A percentile compares a stretch with the other conserved stretches of the same genome.
Evolutionary conservation across 2,797 vertebrate species (phyloP).

Genomic region (Pelobates cultripes): DNA sequence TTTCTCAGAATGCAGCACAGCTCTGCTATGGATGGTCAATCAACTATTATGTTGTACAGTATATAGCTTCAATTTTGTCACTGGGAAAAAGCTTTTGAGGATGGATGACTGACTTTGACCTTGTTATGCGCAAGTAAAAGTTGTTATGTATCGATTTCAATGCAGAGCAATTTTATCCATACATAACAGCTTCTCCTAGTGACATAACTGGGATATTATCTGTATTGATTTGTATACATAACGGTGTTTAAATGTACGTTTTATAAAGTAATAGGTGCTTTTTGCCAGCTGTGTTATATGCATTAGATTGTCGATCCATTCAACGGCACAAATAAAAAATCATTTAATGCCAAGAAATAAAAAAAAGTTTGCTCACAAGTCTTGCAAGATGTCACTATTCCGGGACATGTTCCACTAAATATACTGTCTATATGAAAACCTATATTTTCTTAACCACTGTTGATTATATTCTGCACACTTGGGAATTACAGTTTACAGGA

Average conservation of each 20-base stretch:
- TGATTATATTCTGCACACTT: too few species aligned
- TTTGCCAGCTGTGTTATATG: not conserved
- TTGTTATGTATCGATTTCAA: conserved; percentile 54
- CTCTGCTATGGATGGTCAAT: conserved; percentile 44
- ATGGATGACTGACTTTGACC: conserved; percentile 53
- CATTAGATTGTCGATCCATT: not conserved
- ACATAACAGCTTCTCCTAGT: conserved; percentile 40
- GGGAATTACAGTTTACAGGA: too few species aligned
- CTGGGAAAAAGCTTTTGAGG: conserved; percentile 12
- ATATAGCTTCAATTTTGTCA: conserved; percentile 51
- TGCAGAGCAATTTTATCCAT: conserved; percentile 51
- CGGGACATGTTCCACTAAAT: not conserved
- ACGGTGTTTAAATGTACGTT: conserved; percentile 23
- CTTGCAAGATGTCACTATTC: not conserved
- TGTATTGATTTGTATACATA: conserved; percentile 52
- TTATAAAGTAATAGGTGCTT: conserved; percentile 24
- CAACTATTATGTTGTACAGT: conserved; percentile 47
- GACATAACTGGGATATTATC: conserved; percentile 53
- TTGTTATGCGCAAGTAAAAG: conserved; percentile 51
- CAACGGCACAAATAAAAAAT: conserved; percentile 13
- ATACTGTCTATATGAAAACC: not conserved
- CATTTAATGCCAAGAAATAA: conserved; percentile 7
- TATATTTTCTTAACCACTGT: too few species aligned
- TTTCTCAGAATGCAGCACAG: not conserved
- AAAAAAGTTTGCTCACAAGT: not conserved